Base-by-base conservation (phyloP, 2,113 vertebrate genomes). In the Sphyrna mokarran region DNA sequence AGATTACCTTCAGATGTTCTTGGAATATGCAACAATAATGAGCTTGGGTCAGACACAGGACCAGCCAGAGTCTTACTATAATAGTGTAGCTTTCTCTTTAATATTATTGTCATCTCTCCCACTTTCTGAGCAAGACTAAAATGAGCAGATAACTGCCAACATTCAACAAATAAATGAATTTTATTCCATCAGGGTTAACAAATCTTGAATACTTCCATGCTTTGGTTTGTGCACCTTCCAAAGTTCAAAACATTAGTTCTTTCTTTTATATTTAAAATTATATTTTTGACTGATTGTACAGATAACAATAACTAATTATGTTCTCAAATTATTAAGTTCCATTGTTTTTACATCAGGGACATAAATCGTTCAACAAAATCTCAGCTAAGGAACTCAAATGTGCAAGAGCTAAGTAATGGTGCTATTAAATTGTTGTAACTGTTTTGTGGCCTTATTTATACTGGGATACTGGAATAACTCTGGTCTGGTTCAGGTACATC, bases 251-350 rank as follows among this genome's bases (percentile, higher is more conserved):
- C 29, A 61, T 33, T 1, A 14, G 10, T 48, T 93, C 89, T 63
- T 66, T 16, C 16, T 63, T 93, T 33, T 93, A 66, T 66, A 66
- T 66, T 93, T 93, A 66, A 93, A n/a, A 66, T 93, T n/a, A 93
- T 93, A 33, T 37, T 93, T 93, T 63, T 93, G 89, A 93, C 61
- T 61, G 58, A 54, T 93, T 63, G n/a, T 22, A 66, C 16, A 16
- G 26, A 66, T 93, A 66, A 37, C 33, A 18, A 22, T 93, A 18
- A 37, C 89, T 66, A 93, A 66, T 66, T 22, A 93, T 37, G 33
- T 93, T 93, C 33, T 93, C 61, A 93, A 93, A 93, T 66, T 37
- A 66, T n/a, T 40, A 93, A 1, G 7, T 33, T 93, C 7, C 29
- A n/a, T 33, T 90, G 54, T n/a, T 93, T 61, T 93, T 66, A 90